Conservation (phyloP, 1,140 invertebrate genomes). For the Trachymyrmex cornetzi region DNA sequence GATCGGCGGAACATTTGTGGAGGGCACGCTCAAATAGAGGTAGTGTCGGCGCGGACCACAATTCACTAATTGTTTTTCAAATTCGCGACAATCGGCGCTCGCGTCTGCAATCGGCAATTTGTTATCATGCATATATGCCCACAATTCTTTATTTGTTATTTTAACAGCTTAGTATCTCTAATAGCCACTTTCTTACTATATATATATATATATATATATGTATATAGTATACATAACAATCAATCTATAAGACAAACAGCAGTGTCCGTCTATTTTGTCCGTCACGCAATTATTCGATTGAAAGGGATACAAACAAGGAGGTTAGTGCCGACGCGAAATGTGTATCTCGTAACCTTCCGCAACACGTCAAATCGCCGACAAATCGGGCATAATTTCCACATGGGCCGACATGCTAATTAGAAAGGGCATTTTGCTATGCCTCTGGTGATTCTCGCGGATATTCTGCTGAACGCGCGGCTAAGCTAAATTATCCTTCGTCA, state of each 20-base stretch:
- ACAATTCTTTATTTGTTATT: conserved; percentile 19
- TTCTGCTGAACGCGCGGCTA: conserved; percentile 67
- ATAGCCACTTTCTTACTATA: neutral
- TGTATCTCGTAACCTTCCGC: conserved; percentile 43
- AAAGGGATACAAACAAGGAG: conserved; percentile 41
- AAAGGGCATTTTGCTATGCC: conserved; percentile 68
- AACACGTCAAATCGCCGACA: conserved; percentile 67
- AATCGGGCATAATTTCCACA: conserved; percentile 72
- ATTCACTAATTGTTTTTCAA: conserved; percentile 84
- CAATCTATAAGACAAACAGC: conserved; percentile 7
- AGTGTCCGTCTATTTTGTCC: conserved; percentile 26
- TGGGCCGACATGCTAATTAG: conserved; percentile 72
- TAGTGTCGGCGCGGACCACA: conserved; percentile 72
- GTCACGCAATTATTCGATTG: conserved; percentile 37
- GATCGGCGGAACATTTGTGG: conserved; percentile 68
- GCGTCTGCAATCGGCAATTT: conserved; percentile 72
- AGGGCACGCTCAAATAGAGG: conserved; percentile 66
- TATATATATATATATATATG: neutral
- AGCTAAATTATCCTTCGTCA: conserved; percentile 81
- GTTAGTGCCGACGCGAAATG: conserved; percentile 43
- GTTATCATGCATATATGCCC: conserved; percentile 40
- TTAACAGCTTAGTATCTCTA: neutral
- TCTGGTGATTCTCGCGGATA: conserved; percentile 65
- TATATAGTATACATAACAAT: neutral
- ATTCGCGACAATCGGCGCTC: conserved; percentile 81